Evolutionary conservation across 2,888 invertebrate species (phyloP).

Genomic region (Watsonalla cultraria): DNA sequence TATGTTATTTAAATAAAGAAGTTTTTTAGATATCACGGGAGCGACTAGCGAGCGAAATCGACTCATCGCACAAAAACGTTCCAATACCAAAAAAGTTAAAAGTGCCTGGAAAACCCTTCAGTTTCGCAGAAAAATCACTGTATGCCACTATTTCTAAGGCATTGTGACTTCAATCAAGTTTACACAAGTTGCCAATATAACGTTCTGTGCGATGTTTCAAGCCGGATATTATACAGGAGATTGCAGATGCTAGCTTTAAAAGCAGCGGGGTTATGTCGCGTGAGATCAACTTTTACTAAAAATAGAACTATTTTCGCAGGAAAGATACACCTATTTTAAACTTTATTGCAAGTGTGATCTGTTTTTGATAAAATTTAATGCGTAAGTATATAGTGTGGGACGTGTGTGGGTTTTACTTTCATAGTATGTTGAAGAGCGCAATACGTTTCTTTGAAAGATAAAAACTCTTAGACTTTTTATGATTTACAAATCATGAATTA

Average conservation of each 20-base stretch:
- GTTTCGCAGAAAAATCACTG: not conserved
- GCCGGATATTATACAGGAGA: conserved; percentile 46
- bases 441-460: too few relatives aligned
- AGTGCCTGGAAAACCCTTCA: not conserved
- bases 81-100: not conserved
- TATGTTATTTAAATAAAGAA: too few relatives aligned
- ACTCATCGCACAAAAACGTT: not conserved
- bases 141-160: not conserved
- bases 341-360: not conserved
- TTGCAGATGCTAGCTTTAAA: conserved; percentile 26
- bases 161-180: conserved; percentile 6
- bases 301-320: conserved; percentile 6
- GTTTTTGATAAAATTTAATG: not conserved
- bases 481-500: too few relatives aligned
- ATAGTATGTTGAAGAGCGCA: too few relatives aligned
- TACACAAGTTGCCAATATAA: conserved; percentile 11
- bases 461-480: too few relatives aligned
- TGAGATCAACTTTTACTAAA: conserved; percentile 24
- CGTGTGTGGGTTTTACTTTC: too few relatives aligned
- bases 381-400: not conserved
- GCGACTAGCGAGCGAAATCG: too few relatives aligned
- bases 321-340: not conserved
- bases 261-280: conserved; percentile 15
- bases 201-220: conserved; percentile 19
- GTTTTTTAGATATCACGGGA: too few relatives aligned